These are phyloP conservation scores for Pristionchus japonicus DNA, from an alignment of 2,888 invertebrate species.

Conservation along the genomic window DNA sequence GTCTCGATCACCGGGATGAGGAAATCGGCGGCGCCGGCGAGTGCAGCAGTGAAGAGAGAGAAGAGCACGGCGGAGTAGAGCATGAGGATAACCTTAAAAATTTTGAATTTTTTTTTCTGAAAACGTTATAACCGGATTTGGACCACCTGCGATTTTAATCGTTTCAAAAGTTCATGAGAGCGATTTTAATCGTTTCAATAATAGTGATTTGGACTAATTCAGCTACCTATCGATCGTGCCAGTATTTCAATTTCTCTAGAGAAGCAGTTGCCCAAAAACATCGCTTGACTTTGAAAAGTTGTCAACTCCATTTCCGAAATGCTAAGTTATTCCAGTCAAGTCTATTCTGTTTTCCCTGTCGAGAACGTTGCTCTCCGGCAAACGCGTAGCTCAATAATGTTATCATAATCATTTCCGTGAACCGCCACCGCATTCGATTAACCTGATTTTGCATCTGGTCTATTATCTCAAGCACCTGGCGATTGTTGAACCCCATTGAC, in stretches of 20 bases:
- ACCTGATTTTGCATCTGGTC: too few species aligned
- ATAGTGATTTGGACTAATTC: too few species aligned
- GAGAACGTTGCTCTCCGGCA: background rate
- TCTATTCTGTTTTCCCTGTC: background rate
- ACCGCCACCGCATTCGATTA: too few species aligned
- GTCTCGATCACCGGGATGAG: slow-evolving; percentile 34
- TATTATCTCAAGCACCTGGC: too few species aligned
- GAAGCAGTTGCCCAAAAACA: too few species aligned
- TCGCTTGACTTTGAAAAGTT: background rate
- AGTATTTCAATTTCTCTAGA: too few species aligned
- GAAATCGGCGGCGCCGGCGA: slow-evolving; percentile 1
- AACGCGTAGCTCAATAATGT: background rate
- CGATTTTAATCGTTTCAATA: too few species aligned
- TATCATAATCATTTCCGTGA: background rate
- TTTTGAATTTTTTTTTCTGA: background rate
- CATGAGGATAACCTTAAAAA: slow-evolving; percentile 18
- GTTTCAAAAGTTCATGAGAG: too few species aligned
- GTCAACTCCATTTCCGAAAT: background rate
- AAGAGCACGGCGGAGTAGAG: slow-evolving; percentile 40
- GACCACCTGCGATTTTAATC: background rate
- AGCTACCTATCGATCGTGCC: too few species aligned
- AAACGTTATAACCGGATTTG: too few species aligned
- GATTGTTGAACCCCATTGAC: too few species aligned
- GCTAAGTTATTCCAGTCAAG: background rate
- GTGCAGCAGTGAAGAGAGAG: slow-evolving; percentile 40